Evolutionary conservation across 2,113 vertebrate species (phyloP), one percentile per base, ranked within the genome.

Genomic region (Pycnonotus jocosus): DNA sequence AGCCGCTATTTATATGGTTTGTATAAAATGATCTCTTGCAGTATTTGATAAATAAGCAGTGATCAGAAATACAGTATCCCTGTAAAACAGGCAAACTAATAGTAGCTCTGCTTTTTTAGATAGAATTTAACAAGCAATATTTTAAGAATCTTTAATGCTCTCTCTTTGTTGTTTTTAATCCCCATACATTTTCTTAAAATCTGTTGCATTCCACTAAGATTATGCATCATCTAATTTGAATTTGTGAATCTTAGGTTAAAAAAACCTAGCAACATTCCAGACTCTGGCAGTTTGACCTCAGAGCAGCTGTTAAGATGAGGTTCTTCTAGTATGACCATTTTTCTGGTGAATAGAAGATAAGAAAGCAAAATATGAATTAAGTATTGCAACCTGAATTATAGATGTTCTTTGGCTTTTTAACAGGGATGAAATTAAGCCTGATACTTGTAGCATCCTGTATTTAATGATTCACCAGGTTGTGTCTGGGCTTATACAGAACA

Each of bases 401-500:
- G 42, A 13, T 72, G 10, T 40, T 60, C 5, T 68, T 79, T 19
- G 11, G 0, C 16, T 57, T 76, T 90, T 88, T 70, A 73, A 31
- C 5, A 60, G 60, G 28, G 4, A 20, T 6, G 3, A 74, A 79
- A 68, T 91, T 68, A 79, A 70, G 6, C 42, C 35, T 89, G 10
- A 8, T 86, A 12, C 2, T 81, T 3, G 1, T 5, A 37, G 35
- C 8, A 16, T 92, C 30, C 9, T 2, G 0, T 60, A 31, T 60
- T 11, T 65, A 30, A 53, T 38, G 33, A 38, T 76, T 79, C 42
- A 48, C 37, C 23, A 62, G 57, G 5, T 73, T 77, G 15, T 86
- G 30, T 69, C 50, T 90, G 37, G 50, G 15, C 70, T 88, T 53
- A 57, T 44, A 38, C 24, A 19, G 44, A 56, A 13, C 6, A 44